Evolutionary conservation across 2,797 vertebrate genomes (phyloP).

Genomic region (Ficedula albicollis): DNA sequence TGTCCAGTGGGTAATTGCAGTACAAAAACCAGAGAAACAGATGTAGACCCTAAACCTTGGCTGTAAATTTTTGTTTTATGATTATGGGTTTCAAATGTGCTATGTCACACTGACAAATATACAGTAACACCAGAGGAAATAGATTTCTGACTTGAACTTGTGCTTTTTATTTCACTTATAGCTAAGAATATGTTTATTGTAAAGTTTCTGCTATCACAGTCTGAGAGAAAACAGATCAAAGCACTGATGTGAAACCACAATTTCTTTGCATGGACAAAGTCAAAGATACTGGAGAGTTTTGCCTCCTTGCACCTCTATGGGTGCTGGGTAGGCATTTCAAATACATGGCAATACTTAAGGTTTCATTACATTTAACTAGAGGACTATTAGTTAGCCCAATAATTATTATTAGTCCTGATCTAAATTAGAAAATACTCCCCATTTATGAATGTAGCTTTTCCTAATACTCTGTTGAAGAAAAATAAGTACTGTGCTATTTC

Average conservation of each 20-base stretch:
- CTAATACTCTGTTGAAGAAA: neutral
- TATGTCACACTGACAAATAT: conserved; percentile 78
- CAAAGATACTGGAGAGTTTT: neutral
- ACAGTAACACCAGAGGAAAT: conserved; percentile 74
- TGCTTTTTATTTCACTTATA: conserved; percentile 67
- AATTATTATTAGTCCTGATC: neutral
- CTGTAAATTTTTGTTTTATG: conserved; percentile 82
- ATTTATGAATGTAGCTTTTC: neutral
- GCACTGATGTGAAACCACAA: neutral
- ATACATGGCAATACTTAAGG: conserved; percentile 36
- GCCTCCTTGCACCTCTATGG: neutral
- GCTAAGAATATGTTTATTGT: conserved; percentile 68
- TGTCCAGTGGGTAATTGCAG: conserved; percentile 78
- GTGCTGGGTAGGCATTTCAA: conserved; percentile 49
- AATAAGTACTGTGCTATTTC: neutral
- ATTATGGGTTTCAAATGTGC: conserved; percentile 80
- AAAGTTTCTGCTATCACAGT: conserved; percentile 45
- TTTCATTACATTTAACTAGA: conserved; percentile 54
- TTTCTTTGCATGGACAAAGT: neutral
- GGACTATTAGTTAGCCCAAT: conserved; percentile 30
- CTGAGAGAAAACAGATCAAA: conserved; percentile 59
- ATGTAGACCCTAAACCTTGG: conserved; percentile 78
- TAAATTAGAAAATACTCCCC: neutral
- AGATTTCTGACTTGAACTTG: conserved; percentile 72
- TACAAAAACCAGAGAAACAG: conserved; percentile 79